Percentiles rank a stretch among this genome's conserved stretches.
Conservation (phyloP, 2,888 invertebrate genomes). For the Drosophila tripunctata region DNA sequence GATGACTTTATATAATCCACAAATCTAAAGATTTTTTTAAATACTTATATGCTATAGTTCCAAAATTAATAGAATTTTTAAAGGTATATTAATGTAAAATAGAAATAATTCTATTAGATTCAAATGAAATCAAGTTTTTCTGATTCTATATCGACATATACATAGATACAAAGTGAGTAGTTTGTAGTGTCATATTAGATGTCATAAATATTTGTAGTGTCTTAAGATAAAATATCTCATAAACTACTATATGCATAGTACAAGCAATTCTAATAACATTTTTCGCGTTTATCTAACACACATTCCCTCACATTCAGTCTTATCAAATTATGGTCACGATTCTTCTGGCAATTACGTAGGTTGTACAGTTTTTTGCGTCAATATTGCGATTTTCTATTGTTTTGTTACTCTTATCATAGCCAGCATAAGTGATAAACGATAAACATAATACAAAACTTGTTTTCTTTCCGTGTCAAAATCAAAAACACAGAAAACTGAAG, state of each 20-base stretch:
- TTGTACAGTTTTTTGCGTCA: conserved; percentile 20
- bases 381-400: conserved; percentile 2
- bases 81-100: too few relatives aligned
- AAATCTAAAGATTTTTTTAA: too few relatives aligned
- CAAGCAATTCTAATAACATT: conserved; percentile 27
- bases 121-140: not conserved
- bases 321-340: conserved; percentile 38
- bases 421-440: conserved; percentile 4
- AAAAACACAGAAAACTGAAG: not conserved
- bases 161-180: too few relatives aligned
- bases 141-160: not conserved
- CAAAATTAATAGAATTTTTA: too few relatives aligned
- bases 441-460: conserved; percentile 21
- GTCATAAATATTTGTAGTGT: not conserved
- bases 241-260: too few relatives aligned
- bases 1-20: too few relatives aligned
- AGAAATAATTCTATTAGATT: too few relatives aligned
- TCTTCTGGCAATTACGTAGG: conserved; percentile 37
- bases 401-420: conserved; percentile 2
- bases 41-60: too few relatives aligned
- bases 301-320: not conserved
- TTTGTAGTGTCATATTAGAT: not conserved
- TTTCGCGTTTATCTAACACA: conserved; percentile 28
- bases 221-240: conserved; percentile 7
- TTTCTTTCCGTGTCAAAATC: not conserved